These are phyloP conservation scores for Prionace glauca DNA, from an alignment of 2,797 vertebrate species.

Conservation along the genomic window DNA sequence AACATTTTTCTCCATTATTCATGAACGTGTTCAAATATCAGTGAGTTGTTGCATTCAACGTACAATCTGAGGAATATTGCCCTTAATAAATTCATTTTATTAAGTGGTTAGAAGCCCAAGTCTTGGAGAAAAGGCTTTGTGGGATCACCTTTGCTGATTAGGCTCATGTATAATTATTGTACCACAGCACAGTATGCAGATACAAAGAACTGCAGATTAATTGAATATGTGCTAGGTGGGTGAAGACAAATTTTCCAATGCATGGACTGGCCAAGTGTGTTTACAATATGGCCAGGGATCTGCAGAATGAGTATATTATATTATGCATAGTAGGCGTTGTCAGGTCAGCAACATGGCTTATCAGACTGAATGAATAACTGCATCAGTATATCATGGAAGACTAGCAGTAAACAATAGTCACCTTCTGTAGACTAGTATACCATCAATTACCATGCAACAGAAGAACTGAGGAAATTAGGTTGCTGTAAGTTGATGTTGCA, in stretches of 20 bases:
- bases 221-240: neutral
- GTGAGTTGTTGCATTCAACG: neutral
- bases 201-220: neutral
- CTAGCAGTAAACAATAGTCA: neutral
- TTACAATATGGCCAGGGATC: neutral
- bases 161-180: neutral
- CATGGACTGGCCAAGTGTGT: neutral
- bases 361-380: neutral
- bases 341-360: neutral
- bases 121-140: too few relatives aligned
- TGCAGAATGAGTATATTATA: neutral
- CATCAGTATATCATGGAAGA: neutral
- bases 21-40: neutral
- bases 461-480: too few relatives aligned
- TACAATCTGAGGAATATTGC: too few relatives aligned
- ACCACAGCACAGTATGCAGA: neutral
- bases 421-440: neutral
- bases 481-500: too few relatives aligned
- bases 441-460: too few relatives aligned
- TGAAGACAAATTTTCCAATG: neutral
- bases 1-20: neutral
- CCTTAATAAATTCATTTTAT: too few relatives aligned
- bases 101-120: too few relatives aligned
- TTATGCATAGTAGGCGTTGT: neutral
- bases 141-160: neutral